Evolutionary conservation across 2,113 vertebrate species (phyloP).

Genomic region (Microtus pennsylvanicus): DNA sequence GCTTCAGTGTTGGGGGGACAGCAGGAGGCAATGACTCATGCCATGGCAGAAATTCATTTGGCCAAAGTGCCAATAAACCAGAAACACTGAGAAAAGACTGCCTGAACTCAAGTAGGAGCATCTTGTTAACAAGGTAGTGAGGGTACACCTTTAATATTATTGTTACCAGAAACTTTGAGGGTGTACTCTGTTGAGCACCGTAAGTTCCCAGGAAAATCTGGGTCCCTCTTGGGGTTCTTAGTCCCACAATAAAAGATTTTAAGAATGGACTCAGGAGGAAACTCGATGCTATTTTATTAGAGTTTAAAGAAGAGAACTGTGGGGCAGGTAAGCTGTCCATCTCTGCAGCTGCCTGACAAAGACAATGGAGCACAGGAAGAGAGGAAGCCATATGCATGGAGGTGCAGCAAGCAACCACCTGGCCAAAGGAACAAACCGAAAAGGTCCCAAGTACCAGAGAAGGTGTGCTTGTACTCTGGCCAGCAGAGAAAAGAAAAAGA

Average conservation of each 20-base stretch:
- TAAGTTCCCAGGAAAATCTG: background rate
- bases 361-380: background rate
- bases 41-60: background rate
- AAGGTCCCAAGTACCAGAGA: background rate
- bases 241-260: background rate
- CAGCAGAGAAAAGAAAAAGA: background rate
- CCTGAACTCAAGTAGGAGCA: background rate
- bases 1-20: background rate
- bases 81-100: background rate
- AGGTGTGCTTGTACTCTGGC: background rate
- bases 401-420: background rate
- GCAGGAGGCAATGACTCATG: background rate
- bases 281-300: background rate
- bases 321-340: background rate
- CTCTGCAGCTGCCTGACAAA: background rate
- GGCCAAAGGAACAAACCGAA: background rate
- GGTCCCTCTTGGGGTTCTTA: background rate
- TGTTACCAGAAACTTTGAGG: background rate
- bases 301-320: background rate
- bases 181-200: background rate
- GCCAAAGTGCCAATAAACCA: background rate
- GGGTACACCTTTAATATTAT: background rate
- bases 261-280: background rate
- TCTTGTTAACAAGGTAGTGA: background rate
- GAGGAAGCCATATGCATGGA: background rate